A percentile compares a stretch with the other conserved stretches of the same genome.
Evolutionary conservation across 2,797 vertebrate genomes (phyloP).

Genomic region (Anisognathus igniventris): DNA sequence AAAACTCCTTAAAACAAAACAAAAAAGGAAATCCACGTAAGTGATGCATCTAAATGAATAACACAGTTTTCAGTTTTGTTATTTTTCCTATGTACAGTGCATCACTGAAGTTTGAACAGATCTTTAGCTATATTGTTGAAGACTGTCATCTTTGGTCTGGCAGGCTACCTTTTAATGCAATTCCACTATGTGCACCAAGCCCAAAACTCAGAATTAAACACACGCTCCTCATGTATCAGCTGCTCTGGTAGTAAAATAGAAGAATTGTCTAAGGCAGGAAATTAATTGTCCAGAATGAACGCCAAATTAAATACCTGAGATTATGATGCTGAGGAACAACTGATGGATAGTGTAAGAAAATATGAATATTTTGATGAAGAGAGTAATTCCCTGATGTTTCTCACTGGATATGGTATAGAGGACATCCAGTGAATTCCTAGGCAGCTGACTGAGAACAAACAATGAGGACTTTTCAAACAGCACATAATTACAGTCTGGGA

Average conservation of each 20-base stretch:
- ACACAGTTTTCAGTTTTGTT: background rate
- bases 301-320: background rate
- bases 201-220: background rate
- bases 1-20: background rate
- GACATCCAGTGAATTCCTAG: background rate
- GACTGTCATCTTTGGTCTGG: background rate
- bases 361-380: background rate
- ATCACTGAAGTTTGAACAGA: background rate
- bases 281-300: background rate
- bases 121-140: background rate
- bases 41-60: background rate
- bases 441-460: background rate
- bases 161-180: background rate
- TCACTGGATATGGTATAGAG: background rate
- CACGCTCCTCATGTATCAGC: background rate
- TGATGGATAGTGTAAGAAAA: background rate
- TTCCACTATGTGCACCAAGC: background rate
- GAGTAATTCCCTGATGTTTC: background rate
- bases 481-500: background rate
- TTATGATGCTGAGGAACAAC: background rate
- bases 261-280: background rate
- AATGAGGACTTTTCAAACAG: background rate
- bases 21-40: accelerated
- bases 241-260: background rate
- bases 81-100: background rate